Evolutionary conservation across 2,888 invertebrate genomes (phyloP), one percentile per base, ranked within the genome.

Genomic region (Elysia crispata): DNA sequence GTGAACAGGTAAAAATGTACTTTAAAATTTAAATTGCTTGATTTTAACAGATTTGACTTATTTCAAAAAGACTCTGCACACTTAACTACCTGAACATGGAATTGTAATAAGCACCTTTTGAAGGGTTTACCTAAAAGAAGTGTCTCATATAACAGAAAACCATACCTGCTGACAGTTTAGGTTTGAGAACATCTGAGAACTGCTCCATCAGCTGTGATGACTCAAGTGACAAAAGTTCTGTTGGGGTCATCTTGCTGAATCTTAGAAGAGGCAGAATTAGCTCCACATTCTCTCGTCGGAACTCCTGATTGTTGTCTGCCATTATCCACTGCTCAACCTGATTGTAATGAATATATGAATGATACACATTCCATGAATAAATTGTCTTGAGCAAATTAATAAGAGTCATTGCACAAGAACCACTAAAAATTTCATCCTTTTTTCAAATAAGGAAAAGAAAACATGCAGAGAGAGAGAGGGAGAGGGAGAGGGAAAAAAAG

Each of bases 171-270:
- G 66, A 75, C 13, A 80, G 62, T 50, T 80, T 80, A 20, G 79
- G 77, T 81, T 86, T 86, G 13, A 90, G 78, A 73, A 85, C 86
- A 41, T 84, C 85, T 3, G 84, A 74, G 79, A 89, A 89, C 15
- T 85, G 50, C 0, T 84, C 81, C 23, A 79, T 87, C 33, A 90
- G 64, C 13, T 81, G 76, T 8, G 89, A 89, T 50, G 85, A 82
- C 74, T 90, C 90, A 31, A 90, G 85, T 50, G 83, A 77, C 31
- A 87, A 74, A n/a, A 90, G 83, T 23, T 86, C 79, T 49, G 86
- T 85, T 0, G 90, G 90, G n/a, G 86, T 83, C 79, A 90, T 88
- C 85, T 87, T 85, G 33, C 85, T 86, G 76, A 90, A 90, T 25
- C 88, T 82, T 57, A 90, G 74, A 66, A 87, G 82, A 0, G 89